Evolutionary conservation across 2,888 invertebrate genomes (phyloP), one percentile per base, ranked within the genome.

Genomic region (Limnephilus rhombicus): DNA sequence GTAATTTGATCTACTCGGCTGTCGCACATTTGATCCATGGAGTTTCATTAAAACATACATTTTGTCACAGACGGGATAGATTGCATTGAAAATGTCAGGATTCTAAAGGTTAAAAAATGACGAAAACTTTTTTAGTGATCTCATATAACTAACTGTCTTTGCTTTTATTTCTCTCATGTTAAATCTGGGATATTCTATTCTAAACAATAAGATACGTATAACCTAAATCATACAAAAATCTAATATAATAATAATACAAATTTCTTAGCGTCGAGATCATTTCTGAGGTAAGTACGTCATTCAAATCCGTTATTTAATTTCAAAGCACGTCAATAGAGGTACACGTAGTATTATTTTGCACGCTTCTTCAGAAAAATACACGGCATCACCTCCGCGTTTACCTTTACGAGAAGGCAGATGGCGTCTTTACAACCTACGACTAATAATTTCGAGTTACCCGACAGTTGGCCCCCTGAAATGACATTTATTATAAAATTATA

Each of bases 301-400:
- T 68, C 68, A 68, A 68, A 68, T 68, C 68, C 68, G 68, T 68
- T 68, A n/a, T 68, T 68, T n/a, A 68, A 68, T 68, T 68, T 68
- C 24, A 68, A n/a, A 24, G 68, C 68, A 68, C 2, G 24, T 9
- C 2, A 68, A 68, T 24, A 68, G 68, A 68, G 68, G 68, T 68
- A 68, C 68, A 68, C n/a, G 68, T 68, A 68, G 68, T n/a, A 68
- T 68, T 68, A 53, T 4, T 18, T 68, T 24, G 68, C 68, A 68
- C 49, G 53, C 24, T 24, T 68, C 24, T 68, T 68, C 68, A 68
- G 68, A 24, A 7, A 68, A 68, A 68, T 68, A n/a, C 68, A n/a
- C 68, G 24, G 24, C n/a, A n/a, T 68, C n/a, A 68, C 4, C 53
- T 68, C 18, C 53, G 53, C 53, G 24, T 18, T 24, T 5, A 49